These are phyloP conservation scores for Neoniphon sammara DNA, from an alignment of 2,797 vertebrate genomes.

Conservation along the genomic window DNA sequence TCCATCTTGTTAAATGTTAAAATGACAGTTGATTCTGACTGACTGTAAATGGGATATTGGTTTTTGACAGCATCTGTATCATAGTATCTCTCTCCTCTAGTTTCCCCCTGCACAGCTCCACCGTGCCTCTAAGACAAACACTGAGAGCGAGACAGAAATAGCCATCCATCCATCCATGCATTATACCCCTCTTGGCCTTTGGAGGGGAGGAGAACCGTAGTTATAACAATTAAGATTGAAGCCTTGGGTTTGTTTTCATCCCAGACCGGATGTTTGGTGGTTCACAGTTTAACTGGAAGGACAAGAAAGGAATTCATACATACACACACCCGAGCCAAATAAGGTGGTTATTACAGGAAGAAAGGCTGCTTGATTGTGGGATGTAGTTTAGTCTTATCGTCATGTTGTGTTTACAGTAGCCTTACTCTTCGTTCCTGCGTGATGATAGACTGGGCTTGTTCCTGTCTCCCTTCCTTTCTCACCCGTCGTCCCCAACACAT, in stretches of 20 bases:
- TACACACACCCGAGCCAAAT: conserved; percentile 40
- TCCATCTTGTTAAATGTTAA: neutral
- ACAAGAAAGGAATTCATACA: conserved; percentile 47
- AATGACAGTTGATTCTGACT: neutral
- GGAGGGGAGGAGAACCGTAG: conserved; percentile 36
- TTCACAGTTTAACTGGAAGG: conserved; percentile 49
- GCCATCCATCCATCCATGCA: conserved; percentile 48
- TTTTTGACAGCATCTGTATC: neutral
- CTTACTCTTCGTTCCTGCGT: conserved; percentile 37
- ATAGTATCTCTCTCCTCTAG: neutral
- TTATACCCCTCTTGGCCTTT: conserved; percentile 52
- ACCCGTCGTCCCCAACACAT: conserved; percentile 21
- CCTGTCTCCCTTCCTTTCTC: conserved; percentile 31
- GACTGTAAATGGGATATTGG: neutral
- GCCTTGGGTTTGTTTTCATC: conserved; percentile 58
- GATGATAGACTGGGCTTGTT: conserved; percentile 49
- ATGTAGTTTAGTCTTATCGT: conserved; percentile 62
- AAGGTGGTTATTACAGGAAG: conserved; percentile 58
- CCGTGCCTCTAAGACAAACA: conserved; percentile 52
- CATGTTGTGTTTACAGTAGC: conserved; percentile 55
- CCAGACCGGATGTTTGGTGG: conserved; percentile 63
- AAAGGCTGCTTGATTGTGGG: conserved; percentile 55
- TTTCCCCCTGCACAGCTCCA: neutral
- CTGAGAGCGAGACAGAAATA: conserved; percentile 56
- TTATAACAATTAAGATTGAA: conserved; percentile 61